Evolutionary conservation across 1,140 invertebrate species (phyloP), one percentile per base, ranked within the genome.

Genomic region (Nasonia longicornis): DNA sequence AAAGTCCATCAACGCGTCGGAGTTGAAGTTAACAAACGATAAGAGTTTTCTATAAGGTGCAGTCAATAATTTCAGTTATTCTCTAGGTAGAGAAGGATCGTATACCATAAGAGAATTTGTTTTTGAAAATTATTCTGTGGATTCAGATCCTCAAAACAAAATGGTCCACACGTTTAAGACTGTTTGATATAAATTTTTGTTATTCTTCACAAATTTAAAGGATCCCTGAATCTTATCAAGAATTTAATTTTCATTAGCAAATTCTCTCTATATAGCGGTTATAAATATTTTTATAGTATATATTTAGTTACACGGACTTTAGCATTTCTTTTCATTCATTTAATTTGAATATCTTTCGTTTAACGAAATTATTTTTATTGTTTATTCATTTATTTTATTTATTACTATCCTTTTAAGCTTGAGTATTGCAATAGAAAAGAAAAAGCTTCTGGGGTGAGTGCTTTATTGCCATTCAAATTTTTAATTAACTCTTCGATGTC

Each of bases 381-480:
- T 69, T 77, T 58, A 20, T 58, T 20, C 3, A 7, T 7, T 58
- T n/a, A 52, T 20, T 20, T 16, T 52, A 16, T 52, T 52, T 52
- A 52, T 42, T 42, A 42, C 38, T 42, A 42, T 42, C 8, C 38
- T 4, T 42, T 42, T 42, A 11, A 42, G 38, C 38, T 26, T 42
- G 38, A 42, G 16, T 14, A 52, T 58, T 20, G 22, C 26, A 58
- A 58, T 79, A 3, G 58, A 58, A 71, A n/a, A 2, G 7, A 52
- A 16, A 22, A 77, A 48, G 14, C 35, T 42, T 42, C 38, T 8
- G 7, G 38, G 4, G 31, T 35, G 31, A 6, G 8, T 42, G 45
- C 26, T 52, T 79, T 58, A 79, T 58, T 79, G 26, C 6, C 45
- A 79, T 79, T 38, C 22, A 58, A 31, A 38, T 29, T 66, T 76